Evolutionary conservation across 2,888 invertebrate species (phyloP), one percentile per base, ranked within the genome.

Genomic region (Palloptera scutellata): DNA sequence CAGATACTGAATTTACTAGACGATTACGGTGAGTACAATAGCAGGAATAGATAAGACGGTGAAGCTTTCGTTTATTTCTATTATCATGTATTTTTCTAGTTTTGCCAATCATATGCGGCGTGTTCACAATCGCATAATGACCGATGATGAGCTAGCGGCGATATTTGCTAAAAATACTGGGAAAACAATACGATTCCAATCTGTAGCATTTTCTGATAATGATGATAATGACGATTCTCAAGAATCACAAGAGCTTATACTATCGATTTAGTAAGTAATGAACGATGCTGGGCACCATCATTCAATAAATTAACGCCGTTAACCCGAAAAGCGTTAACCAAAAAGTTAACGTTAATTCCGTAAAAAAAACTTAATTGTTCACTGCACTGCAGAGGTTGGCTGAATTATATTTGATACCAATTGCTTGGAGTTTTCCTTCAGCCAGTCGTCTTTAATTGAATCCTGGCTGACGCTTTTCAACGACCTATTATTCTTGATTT

Each of bases 161-260:
- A 68, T 74, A 67, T 75, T 75, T 70, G 72, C 73, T 0, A 72
- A 70, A 30, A 73, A 75, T 53, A 74, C 74, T 13, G 74, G 75
- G 13, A 75, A 75, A 70, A 68, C 67, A 55, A 67, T 72, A 9
- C 74, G 72, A 13, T 75, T 75, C 60, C 74, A 71, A 19, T 2
- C 58, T n/a, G 63, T 10, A 8, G 13, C 3, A 6, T 51, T 9
- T 13, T 12, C n/a, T 17, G 3, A 15, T 8, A 40, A 19, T 11
- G 52, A 59, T 6, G 52, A 52, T 6, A 52, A 6, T 15, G 19
- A 42, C 6, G 64, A 53, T 42, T 64, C 59, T 15, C 59, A 64
- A 20, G 19, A 40, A 15, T 51, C 48, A 48, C 48, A 48, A 15
- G 13, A 8, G n/a, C 10, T 48, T 30, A 30, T 30, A 6, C 30